Base-by-base conservation (phyloP, 2,888 invertebrate genomes). In the Eupithecia abbreviata region DNA sequence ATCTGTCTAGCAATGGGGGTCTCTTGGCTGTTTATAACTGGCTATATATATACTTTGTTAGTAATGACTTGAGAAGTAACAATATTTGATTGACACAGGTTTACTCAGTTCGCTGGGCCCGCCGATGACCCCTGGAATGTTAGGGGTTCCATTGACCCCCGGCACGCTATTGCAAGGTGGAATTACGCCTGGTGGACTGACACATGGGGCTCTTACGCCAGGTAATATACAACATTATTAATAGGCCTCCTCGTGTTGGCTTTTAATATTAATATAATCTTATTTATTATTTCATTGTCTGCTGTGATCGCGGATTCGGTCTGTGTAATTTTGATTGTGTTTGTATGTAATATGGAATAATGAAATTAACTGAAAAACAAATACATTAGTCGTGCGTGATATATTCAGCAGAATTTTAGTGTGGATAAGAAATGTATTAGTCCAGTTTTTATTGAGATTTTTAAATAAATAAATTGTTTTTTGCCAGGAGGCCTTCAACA, bases 51-150 rank as follows among this genome's bases (percentile, higher is more conserved):
- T 58, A 55, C n/a, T 30, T 62, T 30, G 30, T 3, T 62, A 58
- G n/a, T 58, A n/a, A 58, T 18, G 62, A 1, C 10, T 62, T 30
- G 30, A 58, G 58, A 58, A 18, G 10, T 68, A 66, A 68, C 68
- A 65, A 30, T 47, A 7, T 65, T 73, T 3, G 13, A 12, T 68
- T n/a, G 18, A 67, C 13, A 76, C 74, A 82, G 93, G 93, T 67
- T 93, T 95, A 91, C 85, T 94, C 76, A 91, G 93, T 76, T 86
- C 92, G 0, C 85, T 95, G 49, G 93, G 93, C 2, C 91, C 95
- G 7, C 95, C 95, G 0, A 89, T 95, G 51, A 95, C 95, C 62
- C 94, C 92, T 0, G 93, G 95, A 15, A 91, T 91, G 2, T 85
- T 94, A 71, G 93, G 94, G 30, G 78, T 78, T 2, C 90, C 94